phyloP scores from a whole-genome alignment of 2,113 vertebrate genomes.

The human region GRCh38 chr11:16418501-16419000 shows the following conservation, averaged over 20 bases:
- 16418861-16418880: conserved; percentile 84
- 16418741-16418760: conserved; percentile 70
- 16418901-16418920: conserved; percentile 83
- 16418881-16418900: conserved; percentile 85
- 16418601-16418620: background rate
- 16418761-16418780: conserved; percentile 69
- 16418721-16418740: background rate
- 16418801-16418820: conserved; percentile 71
- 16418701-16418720: background rate
- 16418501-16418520: conserved; percentile 26
- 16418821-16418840: conserved; percentile 81
- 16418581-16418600: conserved; percentile 47
- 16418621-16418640: conserved; percentile 13
- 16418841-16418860: conserved; percentile 84
- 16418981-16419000: conserved; percentile 83
- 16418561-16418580: conserved; percentile 14
- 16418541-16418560: conserved; percentile 39
- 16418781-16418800: conserved; percentile 73
- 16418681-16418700: background rate
- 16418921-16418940: conserved; percentile 81
- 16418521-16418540: conserved; percentile 46
- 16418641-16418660: conserved; percentile 46
- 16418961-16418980: conserved; percentile 83
- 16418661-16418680: background rate
- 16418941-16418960: conserved; percentile 87